phyloP scores from a whole-genome alignment of 2,888 invertebrate genomes.

The Sisyra nigra region DNA sequence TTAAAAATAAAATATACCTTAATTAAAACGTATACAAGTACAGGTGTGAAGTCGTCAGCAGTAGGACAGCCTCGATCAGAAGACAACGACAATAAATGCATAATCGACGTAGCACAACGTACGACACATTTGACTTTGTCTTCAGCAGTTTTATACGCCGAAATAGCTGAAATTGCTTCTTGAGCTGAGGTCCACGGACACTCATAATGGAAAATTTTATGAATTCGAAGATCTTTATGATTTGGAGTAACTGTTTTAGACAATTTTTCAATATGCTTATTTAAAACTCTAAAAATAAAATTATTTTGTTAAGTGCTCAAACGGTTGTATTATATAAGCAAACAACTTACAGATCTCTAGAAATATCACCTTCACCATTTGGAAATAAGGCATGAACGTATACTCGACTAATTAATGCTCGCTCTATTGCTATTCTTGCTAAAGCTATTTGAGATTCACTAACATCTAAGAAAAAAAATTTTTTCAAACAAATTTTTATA shows the following conservation, averaged over 20 bases:
- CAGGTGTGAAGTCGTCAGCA: slow-evolving; percentile 92
- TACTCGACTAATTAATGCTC: slow-evolving; percentile 79
- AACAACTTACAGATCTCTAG: slow-evolving; percentile 64
- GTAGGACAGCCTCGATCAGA: slow-evolving; percentile 63
- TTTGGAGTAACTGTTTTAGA: slow-evolving; percentile 56
- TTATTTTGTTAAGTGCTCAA: neutral
- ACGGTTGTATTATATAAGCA: neutral
- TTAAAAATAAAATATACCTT: slow-evolving; percentile 40
- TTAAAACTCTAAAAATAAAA: slow-evolving; percentile 47
- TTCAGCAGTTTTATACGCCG: slow-evolving; percentile 78
- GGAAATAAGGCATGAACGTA: slow-evolving; percentile 91
- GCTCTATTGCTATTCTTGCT: slow-evolving; percentile 71
- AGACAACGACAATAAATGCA: slow-evolving; percentile 81
- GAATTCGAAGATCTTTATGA: slow-evolving; percentile 68
- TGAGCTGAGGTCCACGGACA: slow-evolving; percentile 95
- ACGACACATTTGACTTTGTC: slow-evolving; percentile 69
- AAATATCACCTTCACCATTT: slow-evolving; percentile 89
- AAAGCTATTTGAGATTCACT: slow-evolving; percentile 53
- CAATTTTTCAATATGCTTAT: slow-evolving; percentile 77
- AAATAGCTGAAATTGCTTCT: slow-evolving; percentile 70
- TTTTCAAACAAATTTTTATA: neutral
- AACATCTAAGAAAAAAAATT: slow-evolving; percentile 36
- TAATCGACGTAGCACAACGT: slow-evolving; percentile 82
- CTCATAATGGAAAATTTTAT: slow-evolving; percentile 71
- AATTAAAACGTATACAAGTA: slow-evolving; percentile 89